Percentiles rank a stretch among this genome's conserved stretches.
These are phyloP conservation scores for Parnassius orleans DNA, from an alignment of 2,888 invertebrate genomes.

Conservation along the genomic window DNA sequence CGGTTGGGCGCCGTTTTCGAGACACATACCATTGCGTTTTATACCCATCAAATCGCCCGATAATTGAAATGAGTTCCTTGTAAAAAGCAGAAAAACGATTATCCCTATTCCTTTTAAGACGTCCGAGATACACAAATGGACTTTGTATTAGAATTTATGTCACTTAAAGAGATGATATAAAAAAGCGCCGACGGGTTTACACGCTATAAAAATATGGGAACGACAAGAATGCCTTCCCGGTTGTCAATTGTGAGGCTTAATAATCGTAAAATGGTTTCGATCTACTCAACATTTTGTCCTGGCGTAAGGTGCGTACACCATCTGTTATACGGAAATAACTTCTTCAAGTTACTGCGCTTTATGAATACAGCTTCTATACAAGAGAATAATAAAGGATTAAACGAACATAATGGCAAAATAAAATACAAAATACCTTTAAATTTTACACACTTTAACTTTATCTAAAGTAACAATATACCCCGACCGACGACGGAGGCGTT, in stretches of 20 bases:
- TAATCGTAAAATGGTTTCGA: slow-evolving; percentile 79
- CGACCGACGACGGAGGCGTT: too few species aligned
- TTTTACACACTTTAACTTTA: too few species aligned
- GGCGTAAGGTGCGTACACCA: slow-evolving; percentile 12
- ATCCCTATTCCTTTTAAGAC: slow-evolving; percentile 79
- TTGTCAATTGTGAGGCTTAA: slow-evolving; percentile 77
- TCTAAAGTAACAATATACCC: too few species aligned
- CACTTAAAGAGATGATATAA: slow-evolving; percentile 79
- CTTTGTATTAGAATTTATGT: slow-evolving; percentile 81
- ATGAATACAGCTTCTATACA: too few species aligned
- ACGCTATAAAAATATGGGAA: slow-evolving; percentile 80
- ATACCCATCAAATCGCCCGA: slow-evolving; percentile 77
- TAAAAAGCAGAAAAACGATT: slow-evolving; percentile 80
- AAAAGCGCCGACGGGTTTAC: slow-evolving; percentile 78
- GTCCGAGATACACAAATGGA: slow-evolving; percentile 81
- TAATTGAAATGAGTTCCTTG: slow-evolving; percentile 81
- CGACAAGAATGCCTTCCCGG: slow-evolving; percentile 73
- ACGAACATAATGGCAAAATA: too few species aligned
- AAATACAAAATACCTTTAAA: too few species aligned
- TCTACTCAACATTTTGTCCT: slow-evolving; percentile 48
- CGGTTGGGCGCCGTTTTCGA: slow-evolving; percentile 71
- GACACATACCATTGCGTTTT: slow-evolving; percentile 74
- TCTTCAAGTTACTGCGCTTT: not conserved
- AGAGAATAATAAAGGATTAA: too few species aligned
- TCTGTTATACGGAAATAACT: slow-evolving; percentile 18